Evolutionary conservation across 2,888 invertebrate species (phyloP), one percentile per base, ranked within the genome.

Genomic region (Calameuta idolon): DNA sequence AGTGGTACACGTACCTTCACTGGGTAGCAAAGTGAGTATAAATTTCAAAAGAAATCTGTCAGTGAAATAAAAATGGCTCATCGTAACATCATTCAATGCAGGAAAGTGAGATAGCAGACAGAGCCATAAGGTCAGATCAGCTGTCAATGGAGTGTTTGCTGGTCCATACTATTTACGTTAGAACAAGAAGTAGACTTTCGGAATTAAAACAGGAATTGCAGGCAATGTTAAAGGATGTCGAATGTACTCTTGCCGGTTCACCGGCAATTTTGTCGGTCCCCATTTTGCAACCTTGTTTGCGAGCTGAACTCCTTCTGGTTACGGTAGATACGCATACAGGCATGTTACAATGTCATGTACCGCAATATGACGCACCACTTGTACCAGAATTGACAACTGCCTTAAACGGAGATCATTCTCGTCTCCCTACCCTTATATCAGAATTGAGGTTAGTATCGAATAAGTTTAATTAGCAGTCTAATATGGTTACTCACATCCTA

Each of bases 241-340:
- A 96, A 90, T 95, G 96, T 94, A 95, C 96, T 90, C 92, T 99
- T 86, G 95, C 96, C 92, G 98, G 98, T 37, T 97, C 98, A 82
- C 98, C 99, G 40, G 97, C 98, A 79, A 97, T 98, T 86, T 93
- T 99, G 81, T 97, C 97, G 35, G 96, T 98, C 79, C 97, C 98
- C 1, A 95, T 98, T 82, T 93, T 98, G 76, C 95, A 95, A 85
- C 98, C 98, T 34, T 98, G 98, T 90, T 93, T 98, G 87, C 94
- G 97, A 83, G 98, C 98, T 0, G 98, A 99, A 91, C 96, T 97
- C 91, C 94, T 99, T 82, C 93, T 98, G 79, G 96, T 99, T 79
- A 97, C 98, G 35, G 98, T 99, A 76, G 98, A 98, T 91, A 97
- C 98, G 55, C 98, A 98, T 92, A 97, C 97, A 11, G 99, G 99